These are phyloP conservation scores for Sarcophaga subvicina DNA, from an alignment of 2,888 invertebrate species.

Conservation along the genomic window DNA sequence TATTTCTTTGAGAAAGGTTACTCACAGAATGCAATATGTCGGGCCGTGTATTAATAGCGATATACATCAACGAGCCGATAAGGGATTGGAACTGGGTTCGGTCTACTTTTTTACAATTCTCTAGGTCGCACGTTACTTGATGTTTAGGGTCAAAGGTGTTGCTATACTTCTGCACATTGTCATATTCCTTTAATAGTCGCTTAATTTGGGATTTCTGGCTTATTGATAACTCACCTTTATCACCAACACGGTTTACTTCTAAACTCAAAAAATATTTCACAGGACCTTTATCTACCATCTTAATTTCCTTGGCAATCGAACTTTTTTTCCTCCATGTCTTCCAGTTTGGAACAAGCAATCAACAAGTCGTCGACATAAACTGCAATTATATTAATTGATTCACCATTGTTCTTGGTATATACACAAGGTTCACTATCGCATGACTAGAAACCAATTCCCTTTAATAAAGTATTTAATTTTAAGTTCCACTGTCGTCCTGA, in stretches of 20 bases:
- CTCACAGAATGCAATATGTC: conserved; percentile 7
- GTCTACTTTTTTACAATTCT: neutral
- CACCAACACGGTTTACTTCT: conserved; percentile 42
- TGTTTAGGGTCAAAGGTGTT: conserved; percentile 43
- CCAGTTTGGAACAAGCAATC: too few species aligned
- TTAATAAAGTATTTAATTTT: conserved; percentile 60
- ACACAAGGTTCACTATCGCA: conserved; percentile 36
- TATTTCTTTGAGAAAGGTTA: neutral
- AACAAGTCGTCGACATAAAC: conserved; percentile 62
- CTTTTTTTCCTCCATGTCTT: too few species aligned
- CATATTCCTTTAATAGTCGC: conserved; percentile 36
- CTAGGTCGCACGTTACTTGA: conserved; percentile 20
- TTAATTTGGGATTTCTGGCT: conserved; percentile 25
- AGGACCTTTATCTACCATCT: neutral
- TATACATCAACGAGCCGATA: conserved; percentile 3
- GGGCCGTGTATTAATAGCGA: too few species aligned
- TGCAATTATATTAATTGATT: too few species aligned
- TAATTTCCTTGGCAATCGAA: too few species aligned
- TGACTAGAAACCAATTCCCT: conserved; percentile 53
- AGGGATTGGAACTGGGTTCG: conserved; percentile 7
- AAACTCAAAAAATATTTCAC: conserved; percentile 3
- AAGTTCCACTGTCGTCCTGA: conserved; percentile 66
- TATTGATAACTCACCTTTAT: conserved; percentile 6
- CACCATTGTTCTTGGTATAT: conserved; percentile 50
- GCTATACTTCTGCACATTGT: conserved; percentile 40